Percentiles rank a stretch among this genome's conserved stretches.
Evolutionary conservation across 1,140 invertebrate genomes (phyloP).

Genomic region (Lordiphosa mommai): DNA sequence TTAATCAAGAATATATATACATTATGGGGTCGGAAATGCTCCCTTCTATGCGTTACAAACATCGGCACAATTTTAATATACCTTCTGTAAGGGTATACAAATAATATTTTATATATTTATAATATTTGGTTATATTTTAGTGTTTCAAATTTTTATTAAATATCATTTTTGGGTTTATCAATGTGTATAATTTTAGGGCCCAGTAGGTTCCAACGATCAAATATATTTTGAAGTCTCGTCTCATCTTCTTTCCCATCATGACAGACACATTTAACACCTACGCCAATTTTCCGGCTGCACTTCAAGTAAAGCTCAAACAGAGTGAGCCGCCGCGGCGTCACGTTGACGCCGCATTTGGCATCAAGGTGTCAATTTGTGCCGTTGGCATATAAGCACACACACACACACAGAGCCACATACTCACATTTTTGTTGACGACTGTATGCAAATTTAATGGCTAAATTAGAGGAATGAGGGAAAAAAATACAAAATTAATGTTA

Average conservation of each 20-base stretch:
- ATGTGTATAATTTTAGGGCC: too few relatives aligned
- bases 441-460: constrained; percentile 77
- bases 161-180: too few relatives aligned
- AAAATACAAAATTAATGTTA: constrained; percentile 18
- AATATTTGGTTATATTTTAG: too few relatives aligned
- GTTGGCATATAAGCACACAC: constrained; percentile 41
- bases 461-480: constrained; percentile 58
- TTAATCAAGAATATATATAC: too few relatives aligned
- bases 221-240: background rate
- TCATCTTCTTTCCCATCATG: constrained; percentile 24
- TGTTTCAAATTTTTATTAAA: too few relatives aligned
- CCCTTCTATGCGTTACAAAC: too few relatives aligned
- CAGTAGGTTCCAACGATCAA: too few relatives aligned
- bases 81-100: too few relatives aligned
- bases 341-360: constrained; percentile 27
- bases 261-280: constrained; percentile 69
- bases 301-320: constrained; percentile 31
- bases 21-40: too few relatives aligned
- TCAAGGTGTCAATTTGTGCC: constrained; percentile 70
- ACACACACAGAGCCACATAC: constrained; percentile 18
- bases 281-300: constrained; percentile 41
- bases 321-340: constrained; percentile 23
- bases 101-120: too few relatives aligned
- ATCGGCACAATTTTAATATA: too few relatives aligned
- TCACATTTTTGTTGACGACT: constrained; percentile 34